phyloP scores from a whole-genome alignment of 37 sponge, comb jelly and placozoan species.

The Bolinopsis microptera region DNA sequence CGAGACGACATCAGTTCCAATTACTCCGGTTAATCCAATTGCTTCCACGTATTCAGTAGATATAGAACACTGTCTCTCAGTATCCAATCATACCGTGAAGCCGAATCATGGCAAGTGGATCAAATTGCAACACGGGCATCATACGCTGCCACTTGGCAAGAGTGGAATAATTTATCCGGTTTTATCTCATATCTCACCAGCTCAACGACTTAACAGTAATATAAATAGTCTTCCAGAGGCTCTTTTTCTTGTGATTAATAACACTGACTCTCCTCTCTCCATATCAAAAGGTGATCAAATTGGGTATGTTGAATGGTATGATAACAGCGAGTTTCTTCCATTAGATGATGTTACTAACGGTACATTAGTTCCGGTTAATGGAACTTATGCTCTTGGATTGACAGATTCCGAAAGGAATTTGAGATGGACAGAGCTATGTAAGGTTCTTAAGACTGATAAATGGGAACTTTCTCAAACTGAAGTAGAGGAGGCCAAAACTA shows the following conservation, averaged over 20 bases:
- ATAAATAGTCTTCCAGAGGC: not conserved
- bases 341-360: not conserved
- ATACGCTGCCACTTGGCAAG: not conserved
- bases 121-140: not conserved
- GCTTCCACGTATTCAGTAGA: too few relatives aligned
- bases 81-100: not conserved
- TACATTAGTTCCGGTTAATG: not conserved
- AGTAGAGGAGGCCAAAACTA: not conserved
- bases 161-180: too few relatives aligned
- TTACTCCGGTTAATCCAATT: not conserved
- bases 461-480: not conserved
- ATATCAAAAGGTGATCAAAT: not conserved
- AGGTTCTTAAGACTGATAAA: not conserved
- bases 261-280: not conserved
- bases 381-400: not conserved
- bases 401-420: not conserved
- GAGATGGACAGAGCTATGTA: not conserved
- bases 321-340: not conserved
- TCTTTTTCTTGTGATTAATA: not conserved
- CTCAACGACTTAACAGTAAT: not conserved
- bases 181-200: not conserved
- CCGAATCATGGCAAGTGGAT: not conserved
- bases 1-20: not conserved
- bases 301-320: not conserved
- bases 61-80: not conserved